These are phyloP conservation scores for Heliconius cydno DNA, from an alignment of 2,888 invertebrate species.

Conservation along the genomic window DNA sequence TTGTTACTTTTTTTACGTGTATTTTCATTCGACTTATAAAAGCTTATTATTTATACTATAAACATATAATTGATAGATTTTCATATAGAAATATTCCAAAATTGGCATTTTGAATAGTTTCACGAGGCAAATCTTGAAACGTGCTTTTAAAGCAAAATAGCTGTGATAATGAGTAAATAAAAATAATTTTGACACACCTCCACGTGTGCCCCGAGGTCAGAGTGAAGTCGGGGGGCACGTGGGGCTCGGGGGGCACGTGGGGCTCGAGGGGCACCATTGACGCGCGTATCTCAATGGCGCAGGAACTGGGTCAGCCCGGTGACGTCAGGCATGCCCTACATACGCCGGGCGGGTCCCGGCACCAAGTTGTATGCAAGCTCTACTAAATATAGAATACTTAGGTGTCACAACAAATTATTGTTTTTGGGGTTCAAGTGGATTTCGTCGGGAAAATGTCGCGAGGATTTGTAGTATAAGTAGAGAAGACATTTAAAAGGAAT, in stretches of 20 bases:
- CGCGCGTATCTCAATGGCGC: constrained; percentile 81
- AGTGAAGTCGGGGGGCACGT: constrained; percentile 46
- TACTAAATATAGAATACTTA: constrained; percentile 69
- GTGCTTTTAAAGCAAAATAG: neutral
- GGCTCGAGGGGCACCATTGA: constrained; percentile 74
- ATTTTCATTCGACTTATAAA: neutral
- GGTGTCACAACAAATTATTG: constrained; percentile 42
- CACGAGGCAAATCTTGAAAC: neutral
- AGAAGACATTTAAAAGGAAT: neutral
- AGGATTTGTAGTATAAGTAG: neutral
- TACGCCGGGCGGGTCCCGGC: constrained; percentile 73
- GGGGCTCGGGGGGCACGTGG: constrained; percentile 46
- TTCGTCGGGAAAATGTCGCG: neutral
- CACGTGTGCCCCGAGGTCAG: constrained; percentile 50
- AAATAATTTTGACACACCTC: constrained; percentile 49
- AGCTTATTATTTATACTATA: neutral
- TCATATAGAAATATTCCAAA: neutral
- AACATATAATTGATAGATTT: neutral
- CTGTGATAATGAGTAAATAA: neutral
- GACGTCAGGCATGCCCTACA: constrained; percentile 81
- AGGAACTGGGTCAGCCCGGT: constrained; percentile 75
- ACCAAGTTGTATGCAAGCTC: constrained; percentile 67
- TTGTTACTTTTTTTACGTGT: neutral
- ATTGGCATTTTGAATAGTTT: neutral
- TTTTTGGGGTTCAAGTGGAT: constrained; percentile 15